Evolutionary conservation across 1,140 invertebrate genomes (phyloP), one percentile per base, ranked within the genome.

Genomic region (Nixonia krombeini): DNA sequence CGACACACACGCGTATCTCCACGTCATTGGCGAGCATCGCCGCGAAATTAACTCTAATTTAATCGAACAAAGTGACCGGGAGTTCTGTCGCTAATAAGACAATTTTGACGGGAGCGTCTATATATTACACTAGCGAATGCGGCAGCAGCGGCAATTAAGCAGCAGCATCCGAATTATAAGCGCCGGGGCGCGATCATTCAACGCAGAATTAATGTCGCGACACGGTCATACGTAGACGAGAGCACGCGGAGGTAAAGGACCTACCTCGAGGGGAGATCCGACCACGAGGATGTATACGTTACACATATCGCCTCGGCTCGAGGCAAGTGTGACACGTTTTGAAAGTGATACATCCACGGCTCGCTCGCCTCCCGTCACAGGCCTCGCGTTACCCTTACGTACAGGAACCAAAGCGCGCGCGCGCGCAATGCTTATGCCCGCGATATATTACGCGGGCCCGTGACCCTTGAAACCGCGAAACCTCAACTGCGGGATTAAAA

Each of bases 301-400:
- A 64, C 61, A 53, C 35, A 52, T 52, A 57, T 62, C 49, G 52
- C 17, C 49, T 40, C 42, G 26, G 37, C 46, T 49, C 21, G 44
- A 49, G 51, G 57, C 62, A 66, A 70, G 51, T 66, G 68, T 57
- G 68, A 66, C 56, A 57, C 62, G 62, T 62, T 70, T 62, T 59
- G 62, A 70, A 70, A 70, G 62, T 62, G 62, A 70, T 65, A 66
- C 62, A 70, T 69, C 65, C 65, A 62, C 49, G 49, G 51, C 21
- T 12, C 44, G 55, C 65, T 63, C 59, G 59, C 57, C 61, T 40
- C 59, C 50, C 50, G 41, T 64, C 51, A 59, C 61, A 56, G 66
- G 38, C 59, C 53, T 50, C 41, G 50, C 21, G 18, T 63, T 64
- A 64, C 50, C 56, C 59, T 63, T 56, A 29, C 58, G 45, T 35